These are phyloP conservation scores for Paradoxurus hermaphroditus DNA, from an alignment of 2,113 vertebrate species.

Conservation along the genomic window DNA sequence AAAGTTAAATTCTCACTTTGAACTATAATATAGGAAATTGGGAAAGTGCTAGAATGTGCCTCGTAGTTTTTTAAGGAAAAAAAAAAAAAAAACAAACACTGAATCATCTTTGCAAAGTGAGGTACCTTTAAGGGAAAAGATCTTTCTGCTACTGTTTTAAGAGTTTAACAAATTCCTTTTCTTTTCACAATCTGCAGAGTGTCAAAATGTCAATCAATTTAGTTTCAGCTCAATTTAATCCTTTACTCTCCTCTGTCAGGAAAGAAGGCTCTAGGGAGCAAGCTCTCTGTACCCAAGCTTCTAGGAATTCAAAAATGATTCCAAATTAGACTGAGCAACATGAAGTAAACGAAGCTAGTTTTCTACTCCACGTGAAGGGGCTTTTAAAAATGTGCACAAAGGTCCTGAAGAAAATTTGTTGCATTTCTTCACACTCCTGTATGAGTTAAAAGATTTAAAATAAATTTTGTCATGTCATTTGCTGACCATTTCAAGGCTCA, in stretches of 20 bases:
- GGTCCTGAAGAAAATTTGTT: slow-evolving; percentile 14
- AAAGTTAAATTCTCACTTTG: slow-evolving; percentile 51
- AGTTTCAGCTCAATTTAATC: slow-evolving; percentile 74
- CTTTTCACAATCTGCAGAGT: slow-evolving; percentile 60
- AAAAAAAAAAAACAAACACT: neutral
- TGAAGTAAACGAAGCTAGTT: slow-evolving; percentile 50
- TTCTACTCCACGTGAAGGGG: slow-evolving; percentile 13
- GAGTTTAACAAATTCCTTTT: slow-evolving; percentile 55
- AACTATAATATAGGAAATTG: slow-evolving; percentile 43
- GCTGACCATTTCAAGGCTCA: slow-evolving; percentile 19
- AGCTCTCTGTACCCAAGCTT: slow-evolving; percentile 55
- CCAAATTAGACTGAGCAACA: slow-evolving; percentile 57
- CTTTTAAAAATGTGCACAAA: neutral
- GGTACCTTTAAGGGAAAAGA: neutral
- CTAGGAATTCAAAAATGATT: slow-evolving; percentile 61
- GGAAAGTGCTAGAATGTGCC: slow-evolving; percentile 8
- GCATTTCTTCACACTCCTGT: slow-evolving; percentile 34
- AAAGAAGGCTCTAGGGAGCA: slow-evolving; percentile 68
- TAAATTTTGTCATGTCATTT: neutral
- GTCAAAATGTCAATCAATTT: slow-evolving; percentile 75
- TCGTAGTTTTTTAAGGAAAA: slow-evolving; percentile 37
- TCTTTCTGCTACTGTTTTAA: slow-evolving; percentile 53
- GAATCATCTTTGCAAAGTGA: slow-evolving; percentile 40
- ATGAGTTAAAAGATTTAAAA: slow-evolving; percentile 47
- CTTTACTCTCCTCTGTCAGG: slow-evolving; percentile 57